A percentile compares a stretch with the other conserved stretches of the same genome.
Evolutionary conservation across 92 coral and sea anemone genomes (phyloP).

Genomic region (Palythoa grandis): DNA sequence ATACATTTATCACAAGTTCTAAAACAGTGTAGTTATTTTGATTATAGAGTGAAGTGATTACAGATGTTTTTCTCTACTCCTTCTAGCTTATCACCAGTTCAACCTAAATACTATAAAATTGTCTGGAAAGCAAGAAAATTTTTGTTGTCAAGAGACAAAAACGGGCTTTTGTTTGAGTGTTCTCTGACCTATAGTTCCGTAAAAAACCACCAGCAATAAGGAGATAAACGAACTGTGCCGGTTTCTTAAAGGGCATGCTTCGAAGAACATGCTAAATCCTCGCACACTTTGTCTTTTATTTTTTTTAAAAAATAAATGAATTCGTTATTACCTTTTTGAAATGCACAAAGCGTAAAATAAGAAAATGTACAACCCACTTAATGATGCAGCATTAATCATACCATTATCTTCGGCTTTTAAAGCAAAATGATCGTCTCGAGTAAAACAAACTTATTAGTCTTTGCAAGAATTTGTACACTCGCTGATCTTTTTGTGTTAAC

Average conservation of each 20-base stretch:
- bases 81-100: not conserved
- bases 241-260: not conserved
- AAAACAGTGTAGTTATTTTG: not conserved
- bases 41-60: not conserved
- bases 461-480: too few species aligned
- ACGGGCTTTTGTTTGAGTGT: too few species aligned
- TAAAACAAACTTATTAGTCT: too few species aligned
- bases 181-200: too few species aligned
- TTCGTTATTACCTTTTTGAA: too few species aligned
- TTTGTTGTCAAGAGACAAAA: not conserved
- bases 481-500: too few species aligned
- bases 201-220: too few species aligned
- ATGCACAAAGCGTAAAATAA: not conserved
- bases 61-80: not conserved
- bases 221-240: too few species aligned
- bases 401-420: too few species aligned
- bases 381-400: too few species aligned
- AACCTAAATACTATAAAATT: not conserved
- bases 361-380: not conserved
- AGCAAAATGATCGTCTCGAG: too few species aligned
- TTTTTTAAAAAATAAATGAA: too few species aligned
- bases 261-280: not conserved
- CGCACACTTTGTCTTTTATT: not conserved
- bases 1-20: not conserved
- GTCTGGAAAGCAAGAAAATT: not conserved